Conservation (phyloP, 1,140 invertebrate species). For the Latrodectus geometricus region DNA sequence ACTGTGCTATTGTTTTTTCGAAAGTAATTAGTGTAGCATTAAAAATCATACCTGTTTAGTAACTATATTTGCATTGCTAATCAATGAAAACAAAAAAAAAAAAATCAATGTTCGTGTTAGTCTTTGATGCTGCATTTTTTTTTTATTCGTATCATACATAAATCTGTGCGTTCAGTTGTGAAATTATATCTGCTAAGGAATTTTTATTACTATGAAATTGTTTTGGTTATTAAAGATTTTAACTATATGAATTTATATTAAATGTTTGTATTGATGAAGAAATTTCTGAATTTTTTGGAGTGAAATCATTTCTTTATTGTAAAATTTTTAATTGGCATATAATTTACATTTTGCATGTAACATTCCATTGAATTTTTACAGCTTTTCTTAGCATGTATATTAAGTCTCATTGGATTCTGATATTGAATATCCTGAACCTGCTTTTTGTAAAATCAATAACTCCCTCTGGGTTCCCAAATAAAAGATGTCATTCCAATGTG, state of each 20-base stretch:
- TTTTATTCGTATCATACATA: slow-evolving; percentile 39
- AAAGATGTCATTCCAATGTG: slow-evolving; percentile 51
- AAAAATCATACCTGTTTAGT: slow-evolving; percentile 59
- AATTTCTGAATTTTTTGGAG: slow-evolving; percentile 4
- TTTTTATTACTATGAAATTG: slow-evolving; percentile 35
- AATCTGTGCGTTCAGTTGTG: slow-evolving; percentile 16
- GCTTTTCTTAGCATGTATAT: slow-evolving; percentile 54
- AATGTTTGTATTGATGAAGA: slow-evolving; percentile 30
- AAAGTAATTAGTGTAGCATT: slow-evolving; percentile 61
- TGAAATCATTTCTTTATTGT: slow-evolving; percentile 27
- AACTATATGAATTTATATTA: slow-evolving; percentile 50
- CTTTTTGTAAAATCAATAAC: slow-evolving; percentile 58
- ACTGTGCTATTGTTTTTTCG: slow-evolving; percentile 57
- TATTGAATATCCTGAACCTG: slow-evolving; percentile 53
- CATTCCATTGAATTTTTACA: slow-evolving; percentile 60
- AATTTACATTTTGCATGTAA: slow-evolving; percentile 36
- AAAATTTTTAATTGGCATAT: slow-evolving; percentile 47
- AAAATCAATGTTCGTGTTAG: slow-evolving; percentile 59
- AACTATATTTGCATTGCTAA: slow-evolving; percentile 60
- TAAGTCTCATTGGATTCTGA: slow-evolving; percentile 51
- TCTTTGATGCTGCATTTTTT: slow-evolving; percentile 55
- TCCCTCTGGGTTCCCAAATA: slow-evolving; percentile 51
- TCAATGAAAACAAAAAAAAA: slow-evolving; percentile 37
- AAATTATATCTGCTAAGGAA: slow-evolving; percentile 2
- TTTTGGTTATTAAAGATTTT: slow-evolving; percentile 51